Base-by-base conservation (phyloP, 2,113 vertebrate species). In the Myrmecophaga tridactyla region DNA sequence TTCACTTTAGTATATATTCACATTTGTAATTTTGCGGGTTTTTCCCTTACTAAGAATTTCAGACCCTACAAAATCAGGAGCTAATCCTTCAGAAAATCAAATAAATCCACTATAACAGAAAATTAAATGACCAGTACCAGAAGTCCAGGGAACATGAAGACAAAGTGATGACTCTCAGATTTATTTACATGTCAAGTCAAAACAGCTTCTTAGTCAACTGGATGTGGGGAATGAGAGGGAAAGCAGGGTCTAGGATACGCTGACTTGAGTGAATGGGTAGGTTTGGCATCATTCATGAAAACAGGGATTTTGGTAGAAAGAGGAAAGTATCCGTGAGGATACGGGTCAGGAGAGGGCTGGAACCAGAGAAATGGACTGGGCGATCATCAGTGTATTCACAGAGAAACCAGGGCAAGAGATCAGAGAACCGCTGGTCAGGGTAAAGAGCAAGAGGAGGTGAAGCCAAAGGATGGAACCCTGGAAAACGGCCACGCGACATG, bases 111-210 rank as follows among this genome's bases (percentile, higher is more conserved):
- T n/a, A 43, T 85, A 18, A 94, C n/a, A 95, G 20, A 84, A 36
- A 78, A 86, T 63, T 89, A 83, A 84, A 84, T 81, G 11, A 46
- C 17, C 34, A 82, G 17, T 7, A 92, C 43, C 62, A 81, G 34
- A 90, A 81, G 89, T 31, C 36, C 81, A 94, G 20, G 23, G 17
- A 78, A 58, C 17, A 62, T 73, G 46, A 46, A 27, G 39, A 72
- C 43, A 67, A 63, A 84, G 21, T 31, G 67, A 4, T 41, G 48
- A 89, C 17, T 80, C 36, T 86, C 31, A 89, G 39, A 67, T 48
- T 75, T 78, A 75, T 48, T 89, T 96, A 65, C 80, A 86, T 48
- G 27, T 34, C 89, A 89, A 90, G 83, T n/a, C 58, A 81, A 69
- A 67, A 67, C 18, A 75, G 20, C 7, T 31, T 76, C 58, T 10